Base-by-base conservation (phyloP, 2,888 invertebrate genomes). In the Orchesella flavescens region DNA sequence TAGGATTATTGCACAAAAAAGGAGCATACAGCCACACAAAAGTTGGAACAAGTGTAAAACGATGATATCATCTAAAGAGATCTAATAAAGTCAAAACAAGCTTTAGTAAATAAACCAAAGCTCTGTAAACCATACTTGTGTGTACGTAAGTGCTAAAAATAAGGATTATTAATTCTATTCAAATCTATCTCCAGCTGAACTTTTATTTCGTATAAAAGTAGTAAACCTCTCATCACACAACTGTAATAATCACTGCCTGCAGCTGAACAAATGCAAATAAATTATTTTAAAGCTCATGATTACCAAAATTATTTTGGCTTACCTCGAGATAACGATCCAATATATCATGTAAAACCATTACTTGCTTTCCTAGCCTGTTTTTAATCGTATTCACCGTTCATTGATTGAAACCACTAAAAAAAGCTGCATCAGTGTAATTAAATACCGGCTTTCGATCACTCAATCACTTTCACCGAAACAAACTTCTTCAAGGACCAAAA, bases 41-140 rank as follows among this genome's bases (percentile, higher is more conserved):
- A 55, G 73, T 63, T 80, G 74, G 69, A 81, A 81, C 74, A 75
- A 63, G 75, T 74, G 75, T 66, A 81, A 81, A 74, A 71, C 61
- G 82, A 82, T 82, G 82, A 82, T 63, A 55, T 82, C 82, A 82
- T 82, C 82, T 13, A 71, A 21, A 69, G 63, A 82, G 76, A 81
- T 59, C 82, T 76, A 76, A 74, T 81, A 81, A 81, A 76, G 75
- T 69, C 82, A 71, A 81, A 75, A 82, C 82, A 75, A 68, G 82
- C 75, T 75, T 75, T 68, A 73, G 74, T 59, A 73, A 81, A 74
- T 81, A 79, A 79, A 79, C 81, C 74, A 81, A 59, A 66, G 74
- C 74, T 79, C 73, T 81, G 46, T 49, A 72, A 79, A 69, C 53
- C 59, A 72, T 57, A 19, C 66, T 46, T 13, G 13, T 13, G 49